A percentile compares a stretch with the other conserved stretches of the same genome.
phyloP scores from a whole-genome alignment of 2,113 vertebrate species.

The Pionites leucogaster region DNA sequence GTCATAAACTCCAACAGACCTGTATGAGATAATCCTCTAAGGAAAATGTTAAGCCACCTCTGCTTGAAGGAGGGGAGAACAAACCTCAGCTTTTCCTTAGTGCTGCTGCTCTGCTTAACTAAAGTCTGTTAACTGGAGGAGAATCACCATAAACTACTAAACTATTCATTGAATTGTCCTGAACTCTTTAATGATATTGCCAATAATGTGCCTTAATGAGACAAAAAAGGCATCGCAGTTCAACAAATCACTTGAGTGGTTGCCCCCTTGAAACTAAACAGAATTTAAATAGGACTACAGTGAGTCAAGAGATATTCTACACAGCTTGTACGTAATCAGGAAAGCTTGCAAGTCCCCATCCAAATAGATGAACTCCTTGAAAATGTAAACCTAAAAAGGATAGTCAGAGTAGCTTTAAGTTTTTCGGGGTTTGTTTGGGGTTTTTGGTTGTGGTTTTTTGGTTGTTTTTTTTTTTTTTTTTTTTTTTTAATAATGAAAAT shows the following conservation, averaged over 20 bases:
- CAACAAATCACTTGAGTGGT: neutral
- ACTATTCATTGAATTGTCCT: neutral
- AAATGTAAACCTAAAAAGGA: neutral
- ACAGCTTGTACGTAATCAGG: neutral
- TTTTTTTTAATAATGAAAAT: neutral
- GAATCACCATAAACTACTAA: neutral
- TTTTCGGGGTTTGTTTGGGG: neutral
- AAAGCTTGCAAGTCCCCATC: neutral
- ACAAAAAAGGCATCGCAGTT: neutral
- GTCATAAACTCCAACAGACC: constrained; percentile 16
- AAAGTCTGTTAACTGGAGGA: neutral
- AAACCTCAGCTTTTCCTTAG: neutral
- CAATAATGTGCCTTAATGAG: neutral
- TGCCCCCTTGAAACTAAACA: neutral
- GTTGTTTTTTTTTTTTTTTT: too few species aligned
- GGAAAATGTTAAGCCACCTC: neutral
- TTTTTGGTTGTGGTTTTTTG: neutral
- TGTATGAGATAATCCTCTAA: neutral
- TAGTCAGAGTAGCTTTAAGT: neutral
- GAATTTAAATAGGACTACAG: neutral
- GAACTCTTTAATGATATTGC: neutral
- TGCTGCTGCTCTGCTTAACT: neutral
- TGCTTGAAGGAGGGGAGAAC: neutral
- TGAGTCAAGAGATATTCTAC: neutral
- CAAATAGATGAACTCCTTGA: neutral